These are phyloP conservation scores for Eupithecia exiguata DNA, from an alignment of 2,888 invertebrate genomes.

Conservation along the genomic window DNA sequence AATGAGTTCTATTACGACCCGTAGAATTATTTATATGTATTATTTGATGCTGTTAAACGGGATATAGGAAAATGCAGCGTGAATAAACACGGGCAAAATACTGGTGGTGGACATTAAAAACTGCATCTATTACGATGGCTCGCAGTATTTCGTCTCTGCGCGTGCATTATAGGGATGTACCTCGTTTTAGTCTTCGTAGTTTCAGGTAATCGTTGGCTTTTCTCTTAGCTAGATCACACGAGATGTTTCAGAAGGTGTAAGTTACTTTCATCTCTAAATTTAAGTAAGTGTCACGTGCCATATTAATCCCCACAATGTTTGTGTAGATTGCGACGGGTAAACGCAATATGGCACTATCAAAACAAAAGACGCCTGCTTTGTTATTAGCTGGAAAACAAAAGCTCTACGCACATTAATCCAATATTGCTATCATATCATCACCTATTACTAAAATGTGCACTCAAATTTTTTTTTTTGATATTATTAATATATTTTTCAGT, in stretches of 20 bases:
- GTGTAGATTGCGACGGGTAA: background rate
- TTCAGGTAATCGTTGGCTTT: background rate
- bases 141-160: background rate
- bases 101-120: background rate
- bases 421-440: too few species aligned
- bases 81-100: background rate
- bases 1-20: background rate
- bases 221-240: background rate
- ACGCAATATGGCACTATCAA: background rate
- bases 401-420: too few species aligned
- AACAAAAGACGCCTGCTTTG: background rate
- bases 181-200: background rate
- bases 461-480: too few species aligned
- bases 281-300: background rate
- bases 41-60: background rate
- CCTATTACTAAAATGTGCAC: too few species aligned
- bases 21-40: background rate
- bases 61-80: background rate
- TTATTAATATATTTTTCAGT: too few species aligned
- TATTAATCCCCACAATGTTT: background rate
- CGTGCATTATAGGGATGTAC: too few species aligned
- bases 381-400: background rate
- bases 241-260: background rate
- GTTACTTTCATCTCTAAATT: background rate
- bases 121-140: background rate